These are phyloP conservation scores for Eurypyga helias DNA, from an alignment of 2,113 vertebrate species.

Conservation along the genomic window DNA sequence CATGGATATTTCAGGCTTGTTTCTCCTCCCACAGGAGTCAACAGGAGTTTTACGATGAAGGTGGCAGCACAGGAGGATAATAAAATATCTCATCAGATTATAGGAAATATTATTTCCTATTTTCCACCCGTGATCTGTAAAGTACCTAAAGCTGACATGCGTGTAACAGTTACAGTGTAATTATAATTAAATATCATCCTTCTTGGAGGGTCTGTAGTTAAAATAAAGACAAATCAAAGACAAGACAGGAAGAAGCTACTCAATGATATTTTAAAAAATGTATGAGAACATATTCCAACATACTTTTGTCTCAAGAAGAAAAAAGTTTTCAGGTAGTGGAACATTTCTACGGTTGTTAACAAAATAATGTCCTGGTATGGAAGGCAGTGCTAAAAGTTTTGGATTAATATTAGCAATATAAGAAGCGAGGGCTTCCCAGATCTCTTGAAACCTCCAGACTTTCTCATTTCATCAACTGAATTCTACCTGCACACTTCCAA, in stretches of 20 bases:
- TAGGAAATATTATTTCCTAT: neutral
- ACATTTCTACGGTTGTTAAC: neutral
- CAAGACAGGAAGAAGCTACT: neutral
- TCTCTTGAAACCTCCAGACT: neutral
- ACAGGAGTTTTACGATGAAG: neutral
- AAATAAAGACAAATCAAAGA: neutral
- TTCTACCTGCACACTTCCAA: neutral
- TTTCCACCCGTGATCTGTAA: neutral
- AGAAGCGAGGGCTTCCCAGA: neutral
- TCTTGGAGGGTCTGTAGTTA: neutral
- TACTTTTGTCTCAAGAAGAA: neutral
- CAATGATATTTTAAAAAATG: rapidly evolving
- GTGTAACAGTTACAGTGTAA: neutral
- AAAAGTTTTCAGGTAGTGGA: neutral
- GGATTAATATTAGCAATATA: neutral
- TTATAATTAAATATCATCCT: neutral
- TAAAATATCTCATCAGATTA: neutral
- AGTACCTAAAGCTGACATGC: neutral
- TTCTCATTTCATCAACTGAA: neutral
- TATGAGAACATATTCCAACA: neutral
- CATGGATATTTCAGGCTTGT: neutral
- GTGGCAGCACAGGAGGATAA: neutral
- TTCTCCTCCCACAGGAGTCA: neutral
- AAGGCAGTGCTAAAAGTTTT: neutral
- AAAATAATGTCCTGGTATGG: neutral